These are phyloP conservation scores for Oncorhynchus kisutch DNA, from an alignment of 2,113 vertebrate genomes.

Conservation along the genomic window DNA sequence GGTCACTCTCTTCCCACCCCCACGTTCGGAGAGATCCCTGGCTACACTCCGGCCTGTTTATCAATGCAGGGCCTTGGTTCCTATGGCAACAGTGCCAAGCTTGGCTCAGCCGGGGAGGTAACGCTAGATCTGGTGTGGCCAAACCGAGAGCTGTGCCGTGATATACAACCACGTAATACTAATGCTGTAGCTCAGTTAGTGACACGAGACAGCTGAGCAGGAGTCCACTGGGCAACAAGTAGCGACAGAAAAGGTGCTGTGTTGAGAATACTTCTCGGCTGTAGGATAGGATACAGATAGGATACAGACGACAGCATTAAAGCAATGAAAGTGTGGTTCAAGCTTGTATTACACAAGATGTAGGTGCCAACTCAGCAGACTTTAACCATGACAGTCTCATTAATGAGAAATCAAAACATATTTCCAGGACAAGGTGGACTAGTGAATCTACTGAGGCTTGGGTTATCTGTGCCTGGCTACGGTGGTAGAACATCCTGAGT, in stretches of 20 bases:
- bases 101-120: constrained; percentile 9
- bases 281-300: not conserved
- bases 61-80: not conserved
- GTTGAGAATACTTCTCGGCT: not conserved
- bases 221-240: not conserved
- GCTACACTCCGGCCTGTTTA: not conserved
- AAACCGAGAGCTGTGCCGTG: not conserved
- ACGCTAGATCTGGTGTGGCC: constrained; percentile 1
- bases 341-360: not conserved
- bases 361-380: not conserved
- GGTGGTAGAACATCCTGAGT: too few relatives aligned
- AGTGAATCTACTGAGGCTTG: not conserved
- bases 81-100: constrained; percentile 17
- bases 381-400: not conserved
- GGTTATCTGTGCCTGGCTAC: not conserved
- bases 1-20: not conserved
- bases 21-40: constrained; percentile 6
- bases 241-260: not conserved
- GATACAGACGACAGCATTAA: not conserved
- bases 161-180: not conserved
- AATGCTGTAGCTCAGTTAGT: constrained; percentile 3
- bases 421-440: not conserved
- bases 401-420: not conserved
- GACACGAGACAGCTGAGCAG: not conserved
- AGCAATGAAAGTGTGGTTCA: not conserved